These are phyloP conservation scores for Hylyphantes graminicola DNA, from an alignment of 1,140 invertebrate genomes.

Conservation along the genomic window DNA sequence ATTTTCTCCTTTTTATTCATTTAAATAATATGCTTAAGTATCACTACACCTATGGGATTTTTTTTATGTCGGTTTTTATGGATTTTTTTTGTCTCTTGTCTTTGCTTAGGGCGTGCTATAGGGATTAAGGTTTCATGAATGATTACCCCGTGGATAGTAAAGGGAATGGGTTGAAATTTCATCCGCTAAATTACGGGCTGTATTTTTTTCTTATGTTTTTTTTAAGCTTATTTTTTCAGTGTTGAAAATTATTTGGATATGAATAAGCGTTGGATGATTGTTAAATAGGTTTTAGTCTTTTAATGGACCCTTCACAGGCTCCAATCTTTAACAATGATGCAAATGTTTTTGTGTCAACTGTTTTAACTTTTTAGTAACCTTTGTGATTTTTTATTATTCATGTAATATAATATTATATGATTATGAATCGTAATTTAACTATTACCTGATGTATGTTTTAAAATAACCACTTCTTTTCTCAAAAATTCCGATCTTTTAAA, in stretches of 20 bases:
- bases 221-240: too few species aligned
- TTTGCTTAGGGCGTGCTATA: neutral
- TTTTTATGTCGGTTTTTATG: neutral
- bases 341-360: neutral
- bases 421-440: too few species aligned
- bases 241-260: too few species aligned
- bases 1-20: neutral
- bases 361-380: neutral
- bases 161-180: neutral
- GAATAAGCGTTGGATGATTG: neutral
- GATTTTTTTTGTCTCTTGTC: neutral
- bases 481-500: too few species aligned
- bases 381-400: neutral
- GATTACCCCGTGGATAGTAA: neutral
- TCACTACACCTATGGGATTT: neutral
- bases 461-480: too few species aligned
- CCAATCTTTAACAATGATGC: too few species aligned
- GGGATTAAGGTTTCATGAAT: slow-evolving; percentile 23
- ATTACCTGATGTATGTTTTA: too few species aligned
- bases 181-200: neutral
- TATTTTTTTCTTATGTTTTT: neutral
- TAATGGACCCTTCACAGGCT: too few species aligned
- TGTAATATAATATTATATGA: too few species aligned
- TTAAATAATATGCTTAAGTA: neutral
- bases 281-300: too few species aligned